Base-by-base conservation (phyloP, 2,797 vertebrate genomes). In the Urophycis tenuis region DNA sequence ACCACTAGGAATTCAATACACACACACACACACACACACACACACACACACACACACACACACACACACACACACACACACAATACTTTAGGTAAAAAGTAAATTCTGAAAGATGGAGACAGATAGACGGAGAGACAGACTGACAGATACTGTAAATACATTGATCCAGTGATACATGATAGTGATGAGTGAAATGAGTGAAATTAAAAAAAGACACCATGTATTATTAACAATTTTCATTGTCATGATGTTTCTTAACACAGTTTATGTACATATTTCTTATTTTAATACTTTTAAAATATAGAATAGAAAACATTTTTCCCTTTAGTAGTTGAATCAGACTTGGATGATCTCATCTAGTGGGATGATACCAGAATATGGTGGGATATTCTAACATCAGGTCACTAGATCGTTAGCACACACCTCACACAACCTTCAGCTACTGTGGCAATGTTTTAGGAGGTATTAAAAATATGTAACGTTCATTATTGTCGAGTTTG, bases 281-380 rank as follows among this genome's bases (percentile, higher is more conserved):
- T 88, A 87, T 85, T 91, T 89, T 87, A 92, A 92, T 90, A 92
- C 91, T 90, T 91, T 92, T 85, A 85, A 93, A 89, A 90, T 92
- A 92, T 85, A 87, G 93, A 89, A 91, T 92, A 92, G 88, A 93
- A 93, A 94, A 94, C 92, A 93, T 90, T 91, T 91, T 87, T 90
- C 89, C 89, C 86, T 92, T 91, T 87, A 89, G 85, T 86, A 84
- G 82, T 85, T 83, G 79, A 71, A 19, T 29, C 60, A 67, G 60
- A 49, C 41, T 49, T 49, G n/a, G 39, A 41, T 17, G 12, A 14
- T 41, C 39, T 41, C 39, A 41, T 41, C 14, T 41, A 17, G 39
- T 41, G 39, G 17, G 39, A 41, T 41, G 11, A 41, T 41, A 12
- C 39, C 17, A 41, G 39, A 41, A 41, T 12, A 29, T 60, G 22